Evolutionary conservation across 2,113 vertebrate genomes (phyloP).

Genomic region (Capricornis sumatraensis): DNA sequence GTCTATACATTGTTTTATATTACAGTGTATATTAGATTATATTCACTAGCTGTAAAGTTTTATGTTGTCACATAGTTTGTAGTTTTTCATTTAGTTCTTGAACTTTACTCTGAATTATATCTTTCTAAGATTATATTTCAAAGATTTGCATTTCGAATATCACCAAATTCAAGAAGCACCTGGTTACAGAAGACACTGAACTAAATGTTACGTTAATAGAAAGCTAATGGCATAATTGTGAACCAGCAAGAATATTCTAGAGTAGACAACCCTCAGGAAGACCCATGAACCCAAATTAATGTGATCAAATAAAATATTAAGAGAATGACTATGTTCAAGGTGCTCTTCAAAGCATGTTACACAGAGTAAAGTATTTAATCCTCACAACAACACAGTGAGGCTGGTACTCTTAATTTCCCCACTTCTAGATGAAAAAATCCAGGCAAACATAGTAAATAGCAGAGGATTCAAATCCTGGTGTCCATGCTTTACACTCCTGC

Average conservation of each 20-base stretch:
- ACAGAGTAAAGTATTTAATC: not conserved
- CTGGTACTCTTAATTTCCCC: not conserved
- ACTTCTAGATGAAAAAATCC: not conserved
- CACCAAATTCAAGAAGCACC: not conserved
- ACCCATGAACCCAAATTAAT: not conserved
- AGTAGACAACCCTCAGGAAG: not conserved
- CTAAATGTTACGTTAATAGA: not conserved
- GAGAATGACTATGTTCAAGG: not conserved
- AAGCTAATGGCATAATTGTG: not conserved
- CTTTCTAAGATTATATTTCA: not conserved
- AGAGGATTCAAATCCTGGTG: not conserved
- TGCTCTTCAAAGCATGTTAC: not conserved
- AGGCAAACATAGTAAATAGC: not conserved
- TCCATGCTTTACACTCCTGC: too few relatives aligned
- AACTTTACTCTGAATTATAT: not conserved
- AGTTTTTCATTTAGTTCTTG: not conserved
- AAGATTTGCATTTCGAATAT: not conserved
- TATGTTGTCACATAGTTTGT: not conserved
- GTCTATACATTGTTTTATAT: not conserved
- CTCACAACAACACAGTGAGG: not conserved
- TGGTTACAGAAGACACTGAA: not conserved
- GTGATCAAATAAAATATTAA: not conserved
- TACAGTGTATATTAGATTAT: not conserved
- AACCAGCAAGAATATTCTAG: not conserved
- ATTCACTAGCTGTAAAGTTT: not conserved